Evolutionary conservation across 2,797 vertebrate genomes (phyloP).

Genomic region (Scolopax rusticola): DNA sequence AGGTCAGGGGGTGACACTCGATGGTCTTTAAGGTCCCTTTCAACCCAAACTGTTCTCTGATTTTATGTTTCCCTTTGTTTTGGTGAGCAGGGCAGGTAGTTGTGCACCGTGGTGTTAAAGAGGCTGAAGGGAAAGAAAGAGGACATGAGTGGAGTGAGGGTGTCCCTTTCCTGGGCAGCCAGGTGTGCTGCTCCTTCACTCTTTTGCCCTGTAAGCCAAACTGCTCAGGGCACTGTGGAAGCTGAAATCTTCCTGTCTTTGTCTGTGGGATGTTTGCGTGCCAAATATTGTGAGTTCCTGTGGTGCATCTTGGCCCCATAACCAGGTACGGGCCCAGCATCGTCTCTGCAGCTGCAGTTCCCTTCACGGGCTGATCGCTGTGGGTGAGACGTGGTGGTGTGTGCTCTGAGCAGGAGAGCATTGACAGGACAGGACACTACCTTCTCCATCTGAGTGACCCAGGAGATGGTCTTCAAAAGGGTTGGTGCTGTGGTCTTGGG

Average conservation of each 20-base stretch:
- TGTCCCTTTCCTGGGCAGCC: not conserved
- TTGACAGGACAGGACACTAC: not conserved
- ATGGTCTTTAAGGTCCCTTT: too few species aligned
- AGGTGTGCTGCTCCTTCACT: not conserved
- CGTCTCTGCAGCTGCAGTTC: not conserved
- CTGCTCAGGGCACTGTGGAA: not conserved
- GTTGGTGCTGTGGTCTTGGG: not conserved
- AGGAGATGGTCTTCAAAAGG: not conserved
- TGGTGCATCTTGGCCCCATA: not conserved
- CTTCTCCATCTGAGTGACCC: not conserved
- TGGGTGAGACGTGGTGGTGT: rapidly evolving
- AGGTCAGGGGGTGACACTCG: too few species aligned
- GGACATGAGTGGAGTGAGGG: not conserved
- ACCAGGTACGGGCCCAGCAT: not conserved
- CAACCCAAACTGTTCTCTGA: too few species aligned
- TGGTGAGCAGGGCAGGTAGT: not conserved
- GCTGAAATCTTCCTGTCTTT: not conserved
- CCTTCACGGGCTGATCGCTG: rapidly evolving
- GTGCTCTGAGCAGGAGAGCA: not conserved
- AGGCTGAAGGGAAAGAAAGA: not conserved
- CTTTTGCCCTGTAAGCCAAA: not conserved
- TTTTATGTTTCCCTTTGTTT: not conserved
- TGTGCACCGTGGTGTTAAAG: rapidly evolving
- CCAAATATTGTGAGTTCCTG: not conserved
- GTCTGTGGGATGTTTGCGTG: rapidly evolving